Conservation (phyloP, 1,140 invertebrate species). For the Capitella teleta region DNA sequence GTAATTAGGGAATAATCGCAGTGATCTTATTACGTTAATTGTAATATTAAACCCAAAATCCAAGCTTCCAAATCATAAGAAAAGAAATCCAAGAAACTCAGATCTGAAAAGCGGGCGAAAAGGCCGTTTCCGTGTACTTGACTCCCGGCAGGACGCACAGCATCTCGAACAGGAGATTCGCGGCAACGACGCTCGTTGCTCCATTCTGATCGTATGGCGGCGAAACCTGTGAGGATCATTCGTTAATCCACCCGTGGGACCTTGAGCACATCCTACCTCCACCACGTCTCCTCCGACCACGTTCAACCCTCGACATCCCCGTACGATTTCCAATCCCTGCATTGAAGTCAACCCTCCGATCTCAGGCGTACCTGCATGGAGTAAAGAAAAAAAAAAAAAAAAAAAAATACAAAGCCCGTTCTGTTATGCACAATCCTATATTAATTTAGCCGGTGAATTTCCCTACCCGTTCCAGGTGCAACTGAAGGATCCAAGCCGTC, state of each 20-base stretch:
- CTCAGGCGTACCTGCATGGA: conserved; percentile 27
- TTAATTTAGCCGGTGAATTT: no score
- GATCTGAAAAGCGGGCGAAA: no score
- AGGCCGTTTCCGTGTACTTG: no score
- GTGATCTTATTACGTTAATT: no score
- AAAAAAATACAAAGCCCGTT: no score
- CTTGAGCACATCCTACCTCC: conserved; percentile 25
- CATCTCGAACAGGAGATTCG: conserved; percentile 35
- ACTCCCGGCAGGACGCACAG: conserved; percentile 30
- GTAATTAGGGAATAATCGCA: no score
- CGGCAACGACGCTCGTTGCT: conserved; percentile 25
- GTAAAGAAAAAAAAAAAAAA: not conserved
- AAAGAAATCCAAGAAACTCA: no score
- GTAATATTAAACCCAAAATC: no score
- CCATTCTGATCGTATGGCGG: conserved; percentile 29
- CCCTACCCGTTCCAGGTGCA: conserved; percentile 78
- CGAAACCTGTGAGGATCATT: conserved; percentile 23
- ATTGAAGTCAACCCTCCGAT: conserved; percentile 29
- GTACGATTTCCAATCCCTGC: conserved; percentile 30
- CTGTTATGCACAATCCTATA: no score
- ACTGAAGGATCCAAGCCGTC: conserved; percentile 74
- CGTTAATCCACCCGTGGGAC: no score
- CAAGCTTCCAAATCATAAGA: no score
- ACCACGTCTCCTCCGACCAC: conserved; percentile 31
- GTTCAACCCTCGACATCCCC: conserved; percentile 28